These are phyloP conservation scores for Polymixis lichenea DNA, from an alignment of 2,888 invertebrate genomes.

Conservation along the genomic window DNA sequence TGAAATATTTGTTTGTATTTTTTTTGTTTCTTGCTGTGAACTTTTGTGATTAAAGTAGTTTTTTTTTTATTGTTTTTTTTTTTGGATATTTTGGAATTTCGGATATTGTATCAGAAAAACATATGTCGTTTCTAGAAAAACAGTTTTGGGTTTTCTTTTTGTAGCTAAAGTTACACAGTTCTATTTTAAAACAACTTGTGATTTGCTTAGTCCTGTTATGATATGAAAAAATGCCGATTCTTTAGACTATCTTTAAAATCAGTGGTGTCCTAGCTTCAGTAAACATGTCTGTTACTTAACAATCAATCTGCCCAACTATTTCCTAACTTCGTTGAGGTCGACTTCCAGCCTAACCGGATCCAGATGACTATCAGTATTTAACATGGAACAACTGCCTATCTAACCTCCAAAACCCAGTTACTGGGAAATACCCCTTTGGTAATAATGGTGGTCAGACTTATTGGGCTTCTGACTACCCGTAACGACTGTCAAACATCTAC, in stretches of 20 bases:
- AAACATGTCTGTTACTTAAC: not conserved
- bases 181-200: not conserved
- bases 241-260: not conserved
- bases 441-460: no score
- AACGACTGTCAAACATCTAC: no score
- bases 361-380: no score
- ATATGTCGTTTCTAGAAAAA: no score
- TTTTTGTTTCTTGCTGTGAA: slow-evolving; percentile 15
- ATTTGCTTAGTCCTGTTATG: no score
- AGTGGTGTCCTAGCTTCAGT: not conserved
- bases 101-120: no score
- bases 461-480: no score
- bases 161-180: not conserved
- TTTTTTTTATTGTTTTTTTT: not conserved
- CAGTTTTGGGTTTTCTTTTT: no score
- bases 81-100: not conserved
- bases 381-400: no score
- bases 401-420: no score
- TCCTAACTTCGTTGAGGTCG: not conserved
- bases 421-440: no score
- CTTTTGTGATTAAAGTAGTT: slow-evolving; percentile 1
- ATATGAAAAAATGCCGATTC: not conserved
- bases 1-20: slow-evolving; percentile 53
- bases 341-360: no score
- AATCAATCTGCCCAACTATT: not conserved